phyloP scores from a whole-genome alignment of 2,888 invertebrate species.

The Agriopis marginaria region DNA sequence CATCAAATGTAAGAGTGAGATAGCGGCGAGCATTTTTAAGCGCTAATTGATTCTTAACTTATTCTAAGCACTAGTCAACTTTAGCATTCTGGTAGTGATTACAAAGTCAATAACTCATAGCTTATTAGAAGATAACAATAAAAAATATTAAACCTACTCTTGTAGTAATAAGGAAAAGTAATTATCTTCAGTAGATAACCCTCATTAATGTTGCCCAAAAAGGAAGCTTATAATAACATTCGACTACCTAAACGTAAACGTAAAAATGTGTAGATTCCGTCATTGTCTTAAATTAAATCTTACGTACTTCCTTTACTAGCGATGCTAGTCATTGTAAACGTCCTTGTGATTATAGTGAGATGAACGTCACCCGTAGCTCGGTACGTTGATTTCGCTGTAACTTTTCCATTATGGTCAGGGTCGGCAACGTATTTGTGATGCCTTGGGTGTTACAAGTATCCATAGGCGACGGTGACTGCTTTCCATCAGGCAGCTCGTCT shows the following conservation, averaged over 20 bases:
- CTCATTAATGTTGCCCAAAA: background rate
- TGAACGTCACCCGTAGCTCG: no score
- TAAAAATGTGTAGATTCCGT: background rate
- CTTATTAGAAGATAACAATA: background rate
- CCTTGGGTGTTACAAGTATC: no score
- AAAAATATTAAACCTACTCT: background rate
- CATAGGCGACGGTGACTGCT: no score
- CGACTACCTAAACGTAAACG: no score
- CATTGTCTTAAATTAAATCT: background rate
- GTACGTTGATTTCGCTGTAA: no score
- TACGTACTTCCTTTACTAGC: background rate
- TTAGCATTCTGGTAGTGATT: slow-evolving; percentile 9
- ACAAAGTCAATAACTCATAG: slow-evolving; percentile 11
- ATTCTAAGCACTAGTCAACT: slow-evolving; percentile 28
- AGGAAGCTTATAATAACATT: background rate
- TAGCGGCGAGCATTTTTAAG: background rate
- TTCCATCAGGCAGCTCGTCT: no score
- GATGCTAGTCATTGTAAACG: background rate
- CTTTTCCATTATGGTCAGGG: no score
- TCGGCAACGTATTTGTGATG: no score
- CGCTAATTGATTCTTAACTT: background rate
- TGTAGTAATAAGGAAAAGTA: slow-evolving; percentile 5
- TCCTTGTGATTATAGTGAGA: background rate
- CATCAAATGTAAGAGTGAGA: background rate
- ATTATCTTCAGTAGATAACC: slow-evolving; percentile 6